A percentile compares a stretch with the other conserved stretches of the same genome.
phyloP scores from a whole-genome alignment of 2,113 vertebrate species.

The Psilopogon haemacephalus region DNA sequence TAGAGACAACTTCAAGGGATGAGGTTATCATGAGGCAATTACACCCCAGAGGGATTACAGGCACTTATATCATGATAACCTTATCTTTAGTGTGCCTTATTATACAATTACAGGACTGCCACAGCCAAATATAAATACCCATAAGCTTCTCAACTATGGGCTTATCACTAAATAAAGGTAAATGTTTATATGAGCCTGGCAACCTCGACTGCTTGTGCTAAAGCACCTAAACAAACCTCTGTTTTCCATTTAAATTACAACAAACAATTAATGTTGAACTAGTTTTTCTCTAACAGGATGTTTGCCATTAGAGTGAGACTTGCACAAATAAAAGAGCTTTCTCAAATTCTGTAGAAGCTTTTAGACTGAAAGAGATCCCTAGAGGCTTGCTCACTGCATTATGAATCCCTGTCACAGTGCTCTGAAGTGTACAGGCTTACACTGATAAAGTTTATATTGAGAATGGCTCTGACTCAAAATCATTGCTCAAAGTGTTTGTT shows the following conservation, averaged over 20 bases:
- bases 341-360: neutral
- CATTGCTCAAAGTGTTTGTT: neutral
- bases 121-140: slow-evolving; percentile 37
- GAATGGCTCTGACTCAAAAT: neutral
- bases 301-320: neutral
- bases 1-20: slow-evolving; percentile 49
- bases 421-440: neutral
- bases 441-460: neutral
- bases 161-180: slow-evolving; percentile 33
- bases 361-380: neutral
- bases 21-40: slow-evolving; percentile 68
- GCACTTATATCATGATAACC: slow-evolving; percentile 63
- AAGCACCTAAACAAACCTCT: slow-evolving; percentile 13
- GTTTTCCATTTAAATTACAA: neutral
- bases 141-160: neutral
- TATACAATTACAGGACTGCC: slow-evolving; percentile 56
- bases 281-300: neutral
- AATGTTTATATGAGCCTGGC: slow-evolving; percentile 23
- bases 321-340: neutral
- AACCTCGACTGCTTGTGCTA: neutral
- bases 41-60: slow-evolving; percentile 55
- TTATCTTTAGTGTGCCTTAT: slow-evolving; percentile 57
- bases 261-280: neutral
- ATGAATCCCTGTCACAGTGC: neutral
- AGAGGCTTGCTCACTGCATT: neutral